Evolutionary conservation across 2,888 invertebrate genomes (phyloP).

Genomic region (Periphyllus acericola): DNA sequence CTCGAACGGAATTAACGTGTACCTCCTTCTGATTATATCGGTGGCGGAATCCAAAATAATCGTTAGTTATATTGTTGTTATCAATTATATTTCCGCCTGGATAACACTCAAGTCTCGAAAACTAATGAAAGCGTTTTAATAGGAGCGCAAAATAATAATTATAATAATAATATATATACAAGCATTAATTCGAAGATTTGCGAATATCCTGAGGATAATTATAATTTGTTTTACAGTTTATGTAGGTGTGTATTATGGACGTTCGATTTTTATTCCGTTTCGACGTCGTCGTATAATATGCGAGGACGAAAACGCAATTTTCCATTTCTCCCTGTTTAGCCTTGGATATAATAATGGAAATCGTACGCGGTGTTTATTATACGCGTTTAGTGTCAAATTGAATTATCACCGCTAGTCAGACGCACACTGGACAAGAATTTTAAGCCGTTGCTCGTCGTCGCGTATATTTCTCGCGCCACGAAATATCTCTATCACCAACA

Average conservation of each 20-base stretch:
- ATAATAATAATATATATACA: no score
- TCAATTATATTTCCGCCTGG: slow-evolving; percentile 2
- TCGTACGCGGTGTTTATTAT: not conserved
- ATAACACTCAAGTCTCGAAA: not conserved
- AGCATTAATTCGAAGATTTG: not conserved
- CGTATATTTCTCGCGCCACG: slow-evolving; percentile 22
- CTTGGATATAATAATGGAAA: not conserved
- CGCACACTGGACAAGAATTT: slow-evolving; percentile 32
- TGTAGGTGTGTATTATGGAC: not conserved
- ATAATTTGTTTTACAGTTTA: not conserved
- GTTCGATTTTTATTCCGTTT: not conserved
- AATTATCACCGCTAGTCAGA: slow-evolving; percentile 26
- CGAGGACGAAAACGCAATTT: no score
- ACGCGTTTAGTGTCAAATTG: slow-evolving; percentile 24
- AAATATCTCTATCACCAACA: slow-evolving; percentile 27
- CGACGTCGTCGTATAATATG: no score
- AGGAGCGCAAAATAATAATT: no score
- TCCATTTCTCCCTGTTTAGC: not conserved
- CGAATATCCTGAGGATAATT: not conserved
- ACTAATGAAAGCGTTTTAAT: not conserved
- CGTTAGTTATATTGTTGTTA: not conserved
- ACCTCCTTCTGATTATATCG: not conserved
- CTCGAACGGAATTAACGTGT: not conserved
- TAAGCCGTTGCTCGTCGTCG: not conserved
- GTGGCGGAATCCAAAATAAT: not conserved